Evolutionary conservation across 2,797 vertebrate genomes (phyloP), one percentile per base, ranked within the genome.

Genomic region (Tympanoctomys barrerae): DNA sequence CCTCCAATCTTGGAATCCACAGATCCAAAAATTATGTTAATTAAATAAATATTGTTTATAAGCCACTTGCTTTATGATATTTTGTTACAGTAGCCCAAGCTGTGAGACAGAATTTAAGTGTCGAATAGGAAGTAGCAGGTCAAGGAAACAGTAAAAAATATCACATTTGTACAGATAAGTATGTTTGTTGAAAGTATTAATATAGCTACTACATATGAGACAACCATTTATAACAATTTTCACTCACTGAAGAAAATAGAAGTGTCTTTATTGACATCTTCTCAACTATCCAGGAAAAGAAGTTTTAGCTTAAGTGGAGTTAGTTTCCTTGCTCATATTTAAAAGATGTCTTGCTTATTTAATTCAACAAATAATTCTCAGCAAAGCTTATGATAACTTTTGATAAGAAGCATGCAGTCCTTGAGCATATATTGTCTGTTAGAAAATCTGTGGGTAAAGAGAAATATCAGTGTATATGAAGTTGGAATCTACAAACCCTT

Each of bases 361-460:
- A 77, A 75, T n/a, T 52, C 87, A 79, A 0, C 6, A 80, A 52
- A 81, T 81, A 80, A 88, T 85, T 75, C 79, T 88, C 26, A 73
- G 24, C 42, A 6, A 66, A 46, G 14, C 33, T 13, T 62, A 5
- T 82, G 31, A 49, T 84, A 57, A 77, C n/a, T 92, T 88, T 64
- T 90, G 31, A 91, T 70, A 31, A 93, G 26, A 11, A 81, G 11
- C 49, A 77, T 81, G n/a, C 28, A 84, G 49, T 87, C 18, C 6
- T 33, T 88, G 14, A 21, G 61, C 2, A 8, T 28, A 1, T 59
- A 7, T 84, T 75, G 8, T 7, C 16, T 84, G 1, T 77, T 85
- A 85, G 86, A 87, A 95, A 95, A 94, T 85, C 31, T n/a, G 5
- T 52, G n/a, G 31, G n/a, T 54, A 62, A 90, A 90, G 16, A 70